Base-by-base conservation (phyloP, 2,888 invertebrate genomes). In the Dryocosmus kuriphilus region DNA sequence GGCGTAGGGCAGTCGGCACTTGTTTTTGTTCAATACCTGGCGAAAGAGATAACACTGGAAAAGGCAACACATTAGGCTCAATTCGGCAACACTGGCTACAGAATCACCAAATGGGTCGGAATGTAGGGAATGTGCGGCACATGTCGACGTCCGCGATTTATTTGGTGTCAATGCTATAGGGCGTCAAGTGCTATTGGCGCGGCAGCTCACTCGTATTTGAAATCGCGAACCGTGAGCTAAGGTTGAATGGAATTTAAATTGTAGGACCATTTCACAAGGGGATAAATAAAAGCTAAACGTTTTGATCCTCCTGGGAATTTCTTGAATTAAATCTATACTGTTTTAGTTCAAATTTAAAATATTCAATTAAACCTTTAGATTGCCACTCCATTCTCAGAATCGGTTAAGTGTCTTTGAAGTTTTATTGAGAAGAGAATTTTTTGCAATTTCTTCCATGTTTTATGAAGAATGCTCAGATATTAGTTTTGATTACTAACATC, bases 91-190 rank as follows among this genome's bases (percentile, higher is more conserved):
- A 63, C 35, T 35, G 65, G 65, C 65, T 22, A 24, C 62, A 63
- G 62, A 35, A 19, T n/a, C 30, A 63, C 81, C 79, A 84, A 85
- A 81, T 82, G 83, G 81, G 78, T 81, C 78, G 84, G 85, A 85
- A 85, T 85, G 84, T 80, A 77, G 82, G n/a, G 81, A 83, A 84
- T 82, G 82, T 78, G 75, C 79, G 81, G 46, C 62, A 74, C 75
- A 77, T 76, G 77, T 82, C 81, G 81, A 57, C 82, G 67, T 77
- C 22, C 71, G 57, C 80, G 83, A 85, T 86, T 86, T 84, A 86
- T 86, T 85, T 81, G 81, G 80, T 81, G 80, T 79, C 82, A 80
- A 83, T 85, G 78, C 80, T 80, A 75, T n/a, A 79, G 80, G 78
- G 79, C 81, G 80, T 78, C 78, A 79, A 82, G 80, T 78, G 81